These are phyloP conservation scores for Pammene aurita DNA, from an alignment of 2,888 invertebrate species.

Conservation along the genomic window DNA sequence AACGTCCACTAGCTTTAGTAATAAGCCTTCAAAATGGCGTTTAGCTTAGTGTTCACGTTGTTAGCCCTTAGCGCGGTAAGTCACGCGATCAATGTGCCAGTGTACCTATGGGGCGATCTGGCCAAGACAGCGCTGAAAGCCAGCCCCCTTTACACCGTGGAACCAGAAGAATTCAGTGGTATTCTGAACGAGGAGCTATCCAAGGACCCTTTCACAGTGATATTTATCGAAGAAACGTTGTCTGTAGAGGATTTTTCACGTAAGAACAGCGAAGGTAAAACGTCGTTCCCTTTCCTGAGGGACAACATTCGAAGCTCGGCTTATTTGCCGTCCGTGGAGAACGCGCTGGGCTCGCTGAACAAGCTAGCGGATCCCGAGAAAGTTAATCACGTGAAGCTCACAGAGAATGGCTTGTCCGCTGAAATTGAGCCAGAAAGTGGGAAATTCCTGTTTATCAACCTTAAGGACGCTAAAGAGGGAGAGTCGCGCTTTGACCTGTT, in stretches of 20 bases:
- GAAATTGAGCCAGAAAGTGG: constrained; percentile 70
- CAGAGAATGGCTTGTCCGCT: constrained; percentile 67
- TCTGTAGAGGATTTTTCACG: constrained; percentile 84
- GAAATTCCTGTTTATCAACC: constrained; percentile 80
- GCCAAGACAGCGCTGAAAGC: constrained; percentile 54
- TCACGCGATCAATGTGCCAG: constrained; percentile 79
- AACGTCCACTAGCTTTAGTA: constrained; percentile 67
- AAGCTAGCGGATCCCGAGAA: constrained; percentile 71
- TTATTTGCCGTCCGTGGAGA: constrained; percentile 85
- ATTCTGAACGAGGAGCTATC: constrained; percentile 66
- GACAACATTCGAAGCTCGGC: constrained; percentile 62
- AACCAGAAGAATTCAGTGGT: constrained; percentile 62
- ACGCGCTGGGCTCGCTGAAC: constrained; percentile 82
- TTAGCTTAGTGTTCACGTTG: constrained; percentile 70
- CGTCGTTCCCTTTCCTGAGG: constrained; percentile 68
- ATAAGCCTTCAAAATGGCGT: constrained; percentile 67
- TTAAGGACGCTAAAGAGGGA: constrained; percentile 83
- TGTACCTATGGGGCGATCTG: constrained; percentile 83
- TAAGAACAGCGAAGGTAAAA: constrained; percentile 69
- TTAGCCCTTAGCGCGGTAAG: constrained; percentile 71
- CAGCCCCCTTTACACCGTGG: constrained; percentile 63
- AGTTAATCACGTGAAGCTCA: constrained; percentile 65
- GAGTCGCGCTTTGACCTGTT: constrained; percentile 82
- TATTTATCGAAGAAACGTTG: constrained; percentile 81
- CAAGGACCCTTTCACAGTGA: constrained; percentile 68